phyloP scores from a whole-genome alignment of 2,797 vertebrate species.

The Aldrovandia affinis region DNA sequence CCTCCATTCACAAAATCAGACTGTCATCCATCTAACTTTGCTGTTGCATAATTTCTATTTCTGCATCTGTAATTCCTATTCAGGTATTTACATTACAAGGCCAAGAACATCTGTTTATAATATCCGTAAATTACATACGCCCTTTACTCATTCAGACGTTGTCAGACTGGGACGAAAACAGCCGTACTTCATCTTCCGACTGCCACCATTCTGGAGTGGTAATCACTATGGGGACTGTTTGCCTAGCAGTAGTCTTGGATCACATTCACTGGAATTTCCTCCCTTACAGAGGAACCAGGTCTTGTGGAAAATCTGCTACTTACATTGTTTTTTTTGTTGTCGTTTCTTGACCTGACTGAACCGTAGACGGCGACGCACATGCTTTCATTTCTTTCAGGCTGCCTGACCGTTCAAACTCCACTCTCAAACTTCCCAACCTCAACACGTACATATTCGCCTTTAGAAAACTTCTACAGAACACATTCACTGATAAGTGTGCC shows the following conservation, averaged over 20 bases:
- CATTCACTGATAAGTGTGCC: too few species aligned
- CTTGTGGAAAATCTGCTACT: neutral
- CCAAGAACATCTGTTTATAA: neutral
- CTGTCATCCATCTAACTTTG: too few species aligned
- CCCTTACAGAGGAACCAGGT: neutral
- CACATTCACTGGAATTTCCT: neutral
- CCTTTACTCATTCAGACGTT: neutral
- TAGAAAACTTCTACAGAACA: too few species aligned
- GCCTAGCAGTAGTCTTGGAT: neutral
- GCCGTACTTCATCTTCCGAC: neutral
- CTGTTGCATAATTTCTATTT: too few species aligned
- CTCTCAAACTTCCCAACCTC: too few species aligned
- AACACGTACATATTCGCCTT: too few species aligned
- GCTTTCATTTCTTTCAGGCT: neutral
- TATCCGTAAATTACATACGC: neutral
- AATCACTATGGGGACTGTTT: neutral
- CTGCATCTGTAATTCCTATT: neutral
- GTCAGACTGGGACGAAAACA: neutral
- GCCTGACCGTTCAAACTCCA: too few species aligned
- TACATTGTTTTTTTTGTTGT: neutral
- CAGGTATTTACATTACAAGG: neutral
- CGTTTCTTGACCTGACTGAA: neutral
- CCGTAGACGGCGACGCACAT: neutral
- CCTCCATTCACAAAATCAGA: too few species aligned
- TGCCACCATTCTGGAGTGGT: neutral